Evolutionary conservation across 2,888 invertebrate species (phyloP), one percentile per base, ranked within the genome.

Genomic region (Chloromyia formosa): DNA sequence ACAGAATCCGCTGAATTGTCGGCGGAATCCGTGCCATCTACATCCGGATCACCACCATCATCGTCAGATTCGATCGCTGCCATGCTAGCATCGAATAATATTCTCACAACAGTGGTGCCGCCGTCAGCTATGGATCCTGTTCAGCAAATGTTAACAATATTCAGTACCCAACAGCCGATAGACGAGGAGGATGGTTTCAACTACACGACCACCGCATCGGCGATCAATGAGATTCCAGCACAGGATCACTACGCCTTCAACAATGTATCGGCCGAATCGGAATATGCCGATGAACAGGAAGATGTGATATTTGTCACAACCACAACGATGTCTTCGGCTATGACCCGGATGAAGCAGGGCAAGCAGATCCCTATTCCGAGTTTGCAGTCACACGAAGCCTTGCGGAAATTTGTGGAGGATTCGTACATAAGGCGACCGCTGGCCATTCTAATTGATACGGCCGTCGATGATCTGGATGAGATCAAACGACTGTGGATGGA

Each of bases 371-470:
- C 81, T 40, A 78, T 82, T 71, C 76, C 80, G 64, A 75, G 72
- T 35, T 45, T 75, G 10, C 45, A 71, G 20, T 84, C 84, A 35
- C 82, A 85, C 74, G 84, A 85, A 78, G 83, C 84, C 76, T 79
- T 85, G 77, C 82, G 85, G 74, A 83, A 83, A 77, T 85, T 83
- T 76, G 82, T 85, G 73, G 85, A 85, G 79, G 85, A 85, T 80
- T 82, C 83, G 61, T 85, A 85, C 78, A 83, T 85, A 73, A 82
- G 85, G 68, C 83, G 83, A 82, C 85, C 85, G n/a, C 77, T 85
- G 75, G 85, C 85, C 5, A 83, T 84, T 56, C 82, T 85, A 74
- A 82, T 85, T 54, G 85, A 85, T 80, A 85, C 85, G 40, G 82
- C 84, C 22, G 77, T 81, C 0, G 82, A 82, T 66, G 82, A 83